A percentile compares a stretch with the other conserved stretches of the same genome.
Evolutionary conservation across 2,113 vertebrate genomes (phyloP).

Genomic region (Barnardius zonarius): DNA sequence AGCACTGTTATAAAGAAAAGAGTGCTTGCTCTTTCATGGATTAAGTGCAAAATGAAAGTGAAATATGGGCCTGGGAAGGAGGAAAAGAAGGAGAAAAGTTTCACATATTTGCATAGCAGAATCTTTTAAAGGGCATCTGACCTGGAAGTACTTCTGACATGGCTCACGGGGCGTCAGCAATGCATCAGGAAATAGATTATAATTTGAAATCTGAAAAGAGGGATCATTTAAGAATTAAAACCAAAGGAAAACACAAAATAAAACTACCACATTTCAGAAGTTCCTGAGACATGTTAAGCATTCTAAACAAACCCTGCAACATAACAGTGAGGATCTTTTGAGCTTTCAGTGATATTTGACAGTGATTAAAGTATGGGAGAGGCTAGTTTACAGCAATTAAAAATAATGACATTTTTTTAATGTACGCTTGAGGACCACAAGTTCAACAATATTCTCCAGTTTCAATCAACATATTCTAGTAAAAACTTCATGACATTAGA

Average conservation of each 20-base stretch:
- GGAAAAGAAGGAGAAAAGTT: neutral
- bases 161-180: constrained; percentile 75
- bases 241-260: constrained; percentile 63
- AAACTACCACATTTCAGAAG: constrained; percentile 49
- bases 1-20: neutral
- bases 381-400: neutral
- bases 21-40: neutral
- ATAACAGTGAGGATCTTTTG: neutral
- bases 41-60: constrained; percentile 15
- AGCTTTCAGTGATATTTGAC: neutral
- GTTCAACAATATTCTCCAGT: neutral
- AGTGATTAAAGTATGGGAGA: neutral
- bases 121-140: constrained; percentile 75
- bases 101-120: constrained; percentile 54
- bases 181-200: constrained; percentile 76
- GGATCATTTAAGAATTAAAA: constrained; percentile 79
- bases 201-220: constrained; percentile 83
- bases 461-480: neutral
- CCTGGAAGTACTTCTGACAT: constrained; percentile 85
- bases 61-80: neutral
- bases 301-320: neutral
- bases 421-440: neutral
- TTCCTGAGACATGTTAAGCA: neutral
- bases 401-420: neutral
- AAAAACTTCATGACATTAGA: neutral